Evolutionary conservation across 2,797 vertebrate genomes (phyloP), one percentile per base, ranked within the genome.

Genomic region (Gymnoscopelus microlampas): DNA sequence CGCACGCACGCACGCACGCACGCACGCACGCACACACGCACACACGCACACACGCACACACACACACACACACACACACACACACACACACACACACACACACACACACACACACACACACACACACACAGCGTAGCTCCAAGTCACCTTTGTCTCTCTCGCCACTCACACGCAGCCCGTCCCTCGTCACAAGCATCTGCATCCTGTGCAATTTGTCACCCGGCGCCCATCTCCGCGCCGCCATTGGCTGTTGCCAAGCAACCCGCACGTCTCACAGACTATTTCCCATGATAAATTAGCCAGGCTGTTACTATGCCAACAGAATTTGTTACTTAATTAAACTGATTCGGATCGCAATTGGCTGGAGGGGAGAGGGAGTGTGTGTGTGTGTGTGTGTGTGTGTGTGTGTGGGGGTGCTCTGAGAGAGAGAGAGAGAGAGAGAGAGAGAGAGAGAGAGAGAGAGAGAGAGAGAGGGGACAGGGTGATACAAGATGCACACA

Each of bases 321-420:
- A 94, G 90, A 95, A 94, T 96, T 96, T 97, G 95, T 96, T 96
- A 95, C 94, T 96, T 97, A 96, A 97, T 97, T 96, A 95, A 96
- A 95, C 94, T 95, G 95, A 95, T 96, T 96, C 93, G 81, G 93
- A 95, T 96, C 92, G 77, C 92, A 95, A 95, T 94, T 95, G 94
- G 93, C 93, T 95, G 85, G 86, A 86, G 80, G 91, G 91, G 90
- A 85, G 91, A 87, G 87, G 75, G 87, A 83, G 86, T 32, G 32
- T 5, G 5, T 3, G 32, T 32, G 32, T 5, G 32, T 5, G 32
- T 32, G 32, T 32, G 32, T 5, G 32, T 5, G 32, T 32, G 32
- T 1, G 32, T 32, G 32, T 5, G 32, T 32, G 32, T 5, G 32
- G 5, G 4, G 0, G 32, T n/a, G n/a, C n/a, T n/a, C n/a, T n/a